These are phyloP conservation scores for Sesia bembeciformis DNA, from an alignment of 2,888 invertebrate species.

Conservation along the genomic window DNA sequence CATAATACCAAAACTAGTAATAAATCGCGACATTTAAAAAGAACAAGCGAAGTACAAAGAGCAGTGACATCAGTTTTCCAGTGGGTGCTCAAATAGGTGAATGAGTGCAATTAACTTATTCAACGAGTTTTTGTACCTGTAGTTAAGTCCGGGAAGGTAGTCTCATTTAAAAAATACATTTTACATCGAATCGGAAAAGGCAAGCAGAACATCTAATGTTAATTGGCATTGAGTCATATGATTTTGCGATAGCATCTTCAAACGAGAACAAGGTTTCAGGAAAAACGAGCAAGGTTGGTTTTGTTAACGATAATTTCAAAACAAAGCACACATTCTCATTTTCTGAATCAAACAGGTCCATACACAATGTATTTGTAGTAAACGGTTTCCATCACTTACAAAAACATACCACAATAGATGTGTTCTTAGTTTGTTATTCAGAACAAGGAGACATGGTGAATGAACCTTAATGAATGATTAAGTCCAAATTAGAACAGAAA, in stretches of 20 bases:
- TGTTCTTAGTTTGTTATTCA: too few species aligned
- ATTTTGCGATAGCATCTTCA: background rate
- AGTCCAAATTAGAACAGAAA: too few species aligned
- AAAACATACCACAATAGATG: too few species aligned
- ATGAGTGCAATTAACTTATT: conserved; percentile 1
- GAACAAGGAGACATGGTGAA: too few species aligned
- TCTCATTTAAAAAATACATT: background rate
- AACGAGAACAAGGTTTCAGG: conserved; percentile 7
- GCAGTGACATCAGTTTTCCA: conserved; percentile 6
- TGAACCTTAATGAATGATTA: too few species aligned
- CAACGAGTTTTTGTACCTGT: background rate
- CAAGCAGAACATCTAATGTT: background rate
- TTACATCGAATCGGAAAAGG: background rate
- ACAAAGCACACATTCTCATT: background rate
- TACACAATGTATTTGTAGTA: too few species aligned
- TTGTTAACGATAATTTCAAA: background rate
- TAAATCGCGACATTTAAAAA: too few species aligned
- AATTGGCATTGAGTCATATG: background rate
- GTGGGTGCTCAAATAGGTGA: conserved; percentile 6
- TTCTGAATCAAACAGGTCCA: too few species aligned
- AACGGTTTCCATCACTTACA: too few species aligned
- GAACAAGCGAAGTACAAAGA: conserved; percentile 1
- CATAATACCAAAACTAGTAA: too few species aligned
- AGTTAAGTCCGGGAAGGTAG: background rate
- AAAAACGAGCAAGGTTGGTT: background rate